These are phyloP conservation scores for Platynereis dumerilii DNA, from an alignment of 2,888 invertebrate genomes.

Conservation along the genomic window DNA sequence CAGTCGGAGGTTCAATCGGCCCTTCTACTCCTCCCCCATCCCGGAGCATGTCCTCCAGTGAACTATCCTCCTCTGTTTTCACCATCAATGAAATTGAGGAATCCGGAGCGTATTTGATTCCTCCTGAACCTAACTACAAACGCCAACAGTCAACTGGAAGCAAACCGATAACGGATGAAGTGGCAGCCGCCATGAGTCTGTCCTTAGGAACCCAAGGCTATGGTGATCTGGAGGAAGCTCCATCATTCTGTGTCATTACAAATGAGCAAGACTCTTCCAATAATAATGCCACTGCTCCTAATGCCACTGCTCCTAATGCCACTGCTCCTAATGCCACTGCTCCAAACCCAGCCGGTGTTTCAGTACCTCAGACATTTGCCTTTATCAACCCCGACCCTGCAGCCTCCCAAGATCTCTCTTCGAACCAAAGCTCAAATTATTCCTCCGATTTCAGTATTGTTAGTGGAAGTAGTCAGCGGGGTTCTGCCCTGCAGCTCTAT, in stretches of 20 bases:
- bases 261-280: neutral
- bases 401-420: neutral
- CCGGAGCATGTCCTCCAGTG: neutral
- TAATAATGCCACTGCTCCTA: too few species aligned
- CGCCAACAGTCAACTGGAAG: neutral
- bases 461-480: neutral
- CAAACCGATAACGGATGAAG: constrained; percentile 1
- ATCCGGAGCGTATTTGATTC: neutral
- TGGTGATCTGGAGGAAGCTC: neutral
- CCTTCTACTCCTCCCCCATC: neutral
- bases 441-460: neutral
- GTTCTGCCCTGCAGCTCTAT: neutral
- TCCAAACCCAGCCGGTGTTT: neutral
- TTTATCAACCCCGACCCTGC: neutral
- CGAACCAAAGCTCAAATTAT: neutral
- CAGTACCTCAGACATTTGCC: neutral
- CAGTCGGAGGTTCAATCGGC: too few species aligned
- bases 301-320: too few species aligned
- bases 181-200: constrained; percentile 6
- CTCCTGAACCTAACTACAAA: neutral
- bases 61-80: neutral
- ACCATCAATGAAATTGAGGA: constrained; percentile 5
- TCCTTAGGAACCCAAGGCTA: constrained; percentile 6
- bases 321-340: too few species aligned
- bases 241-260: neutral